Evolutionary conservation across 2,113 vertebrate species (phyloP).

Genomic region (Microtus pennsylvanicus): DNA sequence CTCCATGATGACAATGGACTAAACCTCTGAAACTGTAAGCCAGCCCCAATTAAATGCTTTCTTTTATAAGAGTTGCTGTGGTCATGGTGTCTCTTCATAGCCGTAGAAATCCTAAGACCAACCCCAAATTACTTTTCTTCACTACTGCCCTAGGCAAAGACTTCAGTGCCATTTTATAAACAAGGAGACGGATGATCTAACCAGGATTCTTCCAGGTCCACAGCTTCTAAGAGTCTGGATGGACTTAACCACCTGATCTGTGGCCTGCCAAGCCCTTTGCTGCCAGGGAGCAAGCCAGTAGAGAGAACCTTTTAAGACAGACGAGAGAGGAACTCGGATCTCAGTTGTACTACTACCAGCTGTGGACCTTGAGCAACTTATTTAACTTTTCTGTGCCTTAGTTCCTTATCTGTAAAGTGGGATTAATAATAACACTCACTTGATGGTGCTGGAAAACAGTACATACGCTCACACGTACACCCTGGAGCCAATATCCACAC

Average conservation of each 20-base stretch:
- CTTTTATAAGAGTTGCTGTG: not conserved
- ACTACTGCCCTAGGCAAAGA: not conserved
- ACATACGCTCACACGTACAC: not conserved
- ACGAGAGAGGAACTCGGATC: not conserved
- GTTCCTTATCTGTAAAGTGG: slow-evolving; percentile 22
- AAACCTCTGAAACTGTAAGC: no score
- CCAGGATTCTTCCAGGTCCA: not conserved
- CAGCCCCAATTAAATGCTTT: not conserved
- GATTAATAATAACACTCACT: not conserved
- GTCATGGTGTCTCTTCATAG: not conserved
- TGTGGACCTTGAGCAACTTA: not conserved
- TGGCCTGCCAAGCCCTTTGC: not conserved
- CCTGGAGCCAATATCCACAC: not conserved
- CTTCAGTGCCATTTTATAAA: not conserved
- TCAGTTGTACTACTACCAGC: not conserved
- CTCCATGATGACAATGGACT: not conserved
- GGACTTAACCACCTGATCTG: not conserved
- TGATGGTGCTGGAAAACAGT: not conserved
- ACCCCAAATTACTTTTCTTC: not conserved
- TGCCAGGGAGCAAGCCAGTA: not conserved
- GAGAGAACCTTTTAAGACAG: not conserved
- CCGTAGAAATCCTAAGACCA: not conserved
- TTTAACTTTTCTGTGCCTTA: not conserved
- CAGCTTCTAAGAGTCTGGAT: not conserved
- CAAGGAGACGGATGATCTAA: not conserved